Evolutionary conservation across 2,113 vertebrate species (phyloP).

Genomic region (Thunnus thynnus): DNA sequence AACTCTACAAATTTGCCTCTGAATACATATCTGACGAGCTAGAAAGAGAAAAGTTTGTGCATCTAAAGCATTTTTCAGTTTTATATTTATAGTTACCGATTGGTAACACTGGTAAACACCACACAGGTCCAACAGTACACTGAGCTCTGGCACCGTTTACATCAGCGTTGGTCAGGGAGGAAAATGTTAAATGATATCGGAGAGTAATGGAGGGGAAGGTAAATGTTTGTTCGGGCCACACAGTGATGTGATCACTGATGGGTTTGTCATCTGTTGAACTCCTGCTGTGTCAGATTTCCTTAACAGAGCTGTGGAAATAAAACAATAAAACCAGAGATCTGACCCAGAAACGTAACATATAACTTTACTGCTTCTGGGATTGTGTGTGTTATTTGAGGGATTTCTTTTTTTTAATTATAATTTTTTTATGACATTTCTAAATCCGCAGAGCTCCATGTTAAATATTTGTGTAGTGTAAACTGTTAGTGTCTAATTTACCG

Average conservation of each 20-base stretch:
- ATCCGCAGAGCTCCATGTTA: background rate
- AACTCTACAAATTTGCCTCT: background rate
- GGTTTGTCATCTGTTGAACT: slow-evolving; percentile 42
- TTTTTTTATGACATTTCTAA: slow-evolving; percentile 14
- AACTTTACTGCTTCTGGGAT: too few species aligned
- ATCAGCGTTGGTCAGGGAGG: too few species aligned
- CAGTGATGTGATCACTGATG: slow-evolving; percentile 32
- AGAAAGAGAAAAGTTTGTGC: too few species aligned
- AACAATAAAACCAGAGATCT: slow-evolving; percentile 21
- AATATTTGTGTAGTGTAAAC: slow-evolving; percentile 25
- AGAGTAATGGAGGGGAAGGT: background rate
- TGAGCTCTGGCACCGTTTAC: too few species aligned
- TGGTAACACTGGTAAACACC: too few species aligned
- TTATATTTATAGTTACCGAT: too few species aligned
- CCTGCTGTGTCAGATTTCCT: slow-evolving; percentile 43
- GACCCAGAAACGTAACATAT: background rate
- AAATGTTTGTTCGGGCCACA: slow-evolving; percentile 25
- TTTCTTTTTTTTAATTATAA: background rate
- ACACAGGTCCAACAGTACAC: too few species aligned
- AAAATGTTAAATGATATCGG: background rate
- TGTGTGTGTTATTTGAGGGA: background rate
- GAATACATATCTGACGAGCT: background rate
- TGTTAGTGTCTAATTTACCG: slow-evolving; percentile 19
- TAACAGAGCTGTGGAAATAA: background rate
- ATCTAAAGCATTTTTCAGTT: too few species aligned